Conservation (phyloP, 2,797 vertebrate genomes). For the Peromyscus aztecus region DNA sequence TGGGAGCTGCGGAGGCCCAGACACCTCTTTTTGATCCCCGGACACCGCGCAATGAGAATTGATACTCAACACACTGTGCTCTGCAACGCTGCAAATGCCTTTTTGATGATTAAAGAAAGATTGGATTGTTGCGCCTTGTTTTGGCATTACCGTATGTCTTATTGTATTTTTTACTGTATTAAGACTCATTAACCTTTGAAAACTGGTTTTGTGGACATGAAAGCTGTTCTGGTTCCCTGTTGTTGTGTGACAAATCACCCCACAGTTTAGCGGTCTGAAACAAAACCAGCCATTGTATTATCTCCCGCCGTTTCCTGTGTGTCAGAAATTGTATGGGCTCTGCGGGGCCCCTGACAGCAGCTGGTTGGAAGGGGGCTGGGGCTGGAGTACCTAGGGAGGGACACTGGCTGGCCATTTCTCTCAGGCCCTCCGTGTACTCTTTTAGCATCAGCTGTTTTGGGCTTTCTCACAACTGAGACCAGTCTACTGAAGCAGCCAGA, state of each 20-base stretch:
- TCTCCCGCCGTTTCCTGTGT: neutral
- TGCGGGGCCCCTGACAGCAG: neutral
- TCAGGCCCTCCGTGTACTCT: neutral
- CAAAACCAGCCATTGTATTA: neutral
- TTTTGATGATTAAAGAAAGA: slow-evolving; percentile 63
- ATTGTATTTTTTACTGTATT: slow-evolving; percentile 58
- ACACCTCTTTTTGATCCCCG: neutral
- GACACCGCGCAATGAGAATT: neutral
- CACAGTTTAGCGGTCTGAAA: slow-evolving; percentile 11
- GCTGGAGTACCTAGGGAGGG: neutral
- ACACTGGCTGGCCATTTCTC: neutral
- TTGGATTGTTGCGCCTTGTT: slow-evolving; percentile 37
- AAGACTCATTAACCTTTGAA: slow-evolving; percentile 60
- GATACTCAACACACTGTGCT: neutral
- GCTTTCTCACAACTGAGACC: neutral
- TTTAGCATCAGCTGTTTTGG: neutral
- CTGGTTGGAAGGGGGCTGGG: neutral
- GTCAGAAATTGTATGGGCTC: slow-evolving; percentile 19
- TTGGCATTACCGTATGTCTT: slow-evolving; percentile 54
- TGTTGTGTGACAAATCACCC: slow-evolving; percentile 15
- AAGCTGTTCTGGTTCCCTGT: slow-evolving; percentile 32
- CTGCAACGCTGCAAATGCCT: neutral
- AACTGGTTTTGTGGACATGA: slow-evolving; percentile 49
- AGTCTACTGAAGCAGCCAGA: neutral
- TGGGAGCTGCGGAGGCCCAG: neutral